Base-by-base conservation (phyloP, 1,140 invertebrate genomes). In the Drosophila eugracilis region DNA sequence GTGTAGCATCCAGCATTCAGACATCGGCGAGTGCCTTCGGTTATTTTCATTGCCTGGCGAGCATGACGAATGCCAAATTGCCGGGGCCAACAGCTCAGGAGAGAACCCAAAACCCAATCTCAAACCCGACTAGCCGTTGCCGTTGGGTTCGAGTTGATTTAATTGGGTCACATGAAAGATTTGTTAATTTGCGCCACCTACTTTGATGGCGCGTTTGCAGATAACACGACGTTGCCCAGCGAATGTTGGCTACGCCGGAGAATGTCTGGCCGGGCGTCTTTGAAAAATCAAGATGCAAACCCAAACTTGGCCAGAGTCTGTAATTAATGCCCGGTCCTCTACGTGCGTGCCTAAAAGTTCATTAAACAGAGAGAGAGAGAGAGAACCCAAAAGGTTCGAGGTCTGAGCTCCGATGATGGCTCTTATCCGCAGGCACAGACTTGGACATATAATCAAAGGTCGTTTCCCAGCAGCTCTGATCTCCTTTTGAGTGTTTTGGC, bases 81-180 rank as follows among this genome's bases (percentile, higher is more conserved):
- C 78, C 49, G 59, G 37, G 57, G 72, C 66, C 67, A 74, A 37
- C 42, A 48, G 53, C 44, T 78, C 21, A 17, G 30, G 36, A 28
- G 36, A 28, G 75, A 17, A 47, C 60, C 42, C 28, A 14, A 14
- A 14, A 42, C 52, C 34, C 39, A n/a, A n/a, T n/a, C n/a, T n/a
- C n/a, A n/a, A n/a, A n/a, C n/a, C n/a, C n/a, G n/a, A n/a, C n/a
- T n/a, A n/a, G 9, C n/a, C 7, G 26, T n/a, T n/a, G 24, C 30
- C 39, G 24, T 45, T 57, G 72, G 50, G 53, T 45, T 72, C 71
- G 65, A 47, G 83, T 75, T 75, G 74, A 88, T 83, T 86, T 88
- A 86, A 86, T 86, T 86, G 65, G 83, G 83, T 86, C 83, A 86
- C 83, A 88, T 88, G 83, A 58, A 88, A 86, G 78, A 86, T 86